Evolutionary conservation across 2,113 vertebrate genomes (phyloP).

Genomic region (Suncus etruscus): DNA sequence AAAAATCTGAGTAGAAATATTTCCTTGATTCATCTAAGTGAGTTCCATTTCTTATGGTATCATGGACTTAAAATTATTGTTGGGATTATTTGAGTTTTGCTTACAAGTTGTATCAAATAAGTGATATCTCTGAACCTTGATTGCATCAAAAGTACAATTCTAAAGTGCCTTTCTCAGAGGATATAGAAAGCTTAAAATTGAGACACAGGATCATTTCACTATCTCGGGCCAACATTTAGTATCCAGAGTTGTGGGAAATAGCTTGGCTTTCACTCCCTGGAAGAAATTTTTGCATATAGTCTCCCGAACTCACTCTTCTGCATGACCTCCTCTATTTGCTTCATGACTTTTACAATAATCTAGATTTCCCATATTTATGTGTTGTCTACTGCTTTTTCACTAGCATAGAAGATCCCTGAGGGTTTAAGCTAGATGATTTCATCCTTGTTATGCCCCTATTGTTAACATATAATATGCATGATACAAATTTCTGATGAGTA

Average conservation of each 20-base stretch:
- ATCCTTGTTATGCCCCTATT: not conserved
- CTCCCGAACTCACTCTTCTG: not conserved
- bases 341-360: not conserved
- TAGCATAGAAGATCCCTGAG: not conserved
- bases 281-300: not conserved
- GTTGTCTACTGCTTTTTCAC: not conserved
- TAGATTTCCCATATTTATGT: not conserved
- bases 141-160: not conserved
- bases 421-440: not conserved
- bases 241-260: not conserved
- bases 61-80: not conserved
- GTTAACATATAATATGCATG: not conserved
- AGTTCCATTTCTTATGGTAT: not conserved
- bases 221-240: not conserved
- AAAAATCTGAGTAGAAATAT: not conserved
- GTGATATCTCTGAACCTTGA: not conserved
- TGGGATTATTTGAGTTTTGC: slow-evolving; percentile 24
- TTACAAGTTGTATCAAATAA: not conserved
- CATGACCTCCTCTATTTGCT: not conserved
- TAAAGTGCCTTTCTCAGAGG: too few relatives aligned
- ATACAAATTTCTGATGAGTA: not conserved
- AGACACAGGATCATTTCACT: not conserved
- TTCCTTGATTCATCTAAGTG: not conserved
- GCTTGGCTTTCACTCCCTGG: not conserved
- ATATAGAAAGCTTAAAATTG: not conserved